Evolutionary conservation across 2,113 vertebrate genomes (phyloP).

Genomic region (Trochalopteron elliotii): DNA sequence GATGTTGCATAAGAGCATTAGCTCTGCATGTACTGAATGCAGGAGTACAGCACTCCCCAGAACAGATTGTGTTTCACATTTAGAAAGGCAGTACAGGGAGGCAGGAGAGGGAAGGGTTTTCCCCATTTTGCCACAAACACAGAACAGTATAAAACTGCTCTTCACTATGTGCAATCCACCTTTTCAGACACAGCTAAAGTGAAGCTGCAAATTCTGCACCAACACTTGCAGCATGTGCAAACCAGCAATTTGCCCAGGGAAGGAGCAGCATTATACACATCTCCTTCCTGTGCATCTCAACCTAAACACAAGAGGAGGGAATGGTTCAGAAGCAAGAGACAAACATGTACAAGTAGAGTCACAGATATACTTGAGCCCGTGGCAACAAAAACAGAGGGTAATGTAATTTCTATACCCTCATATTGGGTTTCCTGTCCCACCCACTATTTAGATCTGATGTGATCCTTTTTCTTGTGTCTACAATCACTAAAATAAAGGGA

Average conservation of each 20-base stretch:
- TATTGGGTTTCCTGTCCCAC: not conserved
- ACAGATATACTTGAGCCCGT: not conserved
- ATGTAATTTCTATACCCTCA: not conserved
- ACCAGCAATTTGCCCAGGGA: not conserved
- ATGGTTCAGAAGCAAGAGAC: not conserved
- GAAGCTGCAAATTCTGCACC: not conserved
- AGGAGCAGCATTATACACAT: not conserved
- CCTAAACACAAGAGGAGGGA: not conserved
- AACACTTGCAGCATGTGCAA: not conserved
- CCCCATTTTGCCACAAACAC: not conserved
- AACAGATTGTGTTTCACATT: not conserved
- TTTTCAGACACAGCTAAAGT: not conserved
- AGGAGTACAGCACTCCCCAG: not conserved
- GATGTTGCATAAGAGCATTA: conserved; percentile 10
- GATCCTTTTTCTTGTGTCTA: not conserved
- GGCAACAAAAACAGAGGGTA: not conserved
- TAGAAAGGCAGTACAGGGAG: not conserved
- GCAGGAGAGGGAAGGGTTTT: not conserved
- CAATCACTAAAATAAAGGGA: not conserved
- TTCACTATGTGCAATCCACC: not conserved
- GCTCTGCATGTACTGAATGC: not conserved
- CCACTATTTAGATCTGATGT: not conserved
- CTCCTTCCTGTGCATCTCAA: not conserved
- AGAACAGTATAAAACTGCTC: not conserved
- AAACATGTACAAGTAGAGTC: not conserved